Evolutionary conservation across 2,113 vertebrate species (phyloP).

Genomic region (Pardalotus punctatus): DNA sequence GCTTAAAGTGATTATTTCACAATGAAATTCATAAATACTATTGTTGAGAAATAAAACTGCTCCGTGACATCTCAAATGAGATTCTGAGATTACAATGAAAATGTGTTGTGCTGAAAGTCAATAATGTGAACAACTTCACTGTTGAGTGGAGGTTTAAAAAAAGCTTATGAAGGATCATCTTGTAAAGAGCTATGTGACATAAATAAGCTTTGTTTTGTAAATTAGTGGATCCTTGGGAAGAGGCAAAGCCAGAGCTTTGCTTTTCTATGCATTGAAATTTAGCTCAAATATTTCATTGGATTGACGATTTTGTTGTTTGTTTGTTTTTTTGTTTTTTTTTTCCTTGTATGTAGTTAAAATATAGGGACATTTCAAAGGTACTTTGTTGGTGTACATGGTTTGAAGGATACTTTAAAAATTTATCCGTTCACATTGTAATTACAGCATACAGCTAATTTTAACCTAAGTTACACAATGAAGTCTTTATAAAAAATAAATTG

Average conservation of each 20-base stretch:
- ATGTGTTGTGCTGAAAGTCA: not conserved
- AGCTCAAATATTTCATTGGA: not conserved
- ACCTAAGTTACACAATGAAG: not conserved
- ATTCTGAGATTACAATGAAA: not conserved
- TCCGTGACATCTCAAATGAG: not conserved
- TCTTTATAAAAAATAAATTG: not conserved
- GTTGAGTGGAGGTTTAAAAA: not conserved
- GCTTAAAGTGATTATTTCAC: not conserved
- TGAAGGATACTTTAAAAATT: not conserved
- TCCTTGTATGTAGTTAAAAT: not conserved
- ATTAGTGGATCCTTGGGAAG: not conserved
- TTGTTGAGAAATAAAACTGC: not conserved
- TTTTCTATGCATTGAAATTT: not conserved
- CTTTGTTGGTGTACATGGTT: not conserved
- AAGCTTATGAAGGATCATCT: not conserved
- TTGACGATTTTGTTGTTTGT: not conserved
- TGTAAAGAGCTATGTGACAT: not conserved
- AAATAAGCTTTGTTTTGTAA: not conserved
- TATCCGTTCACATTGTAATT: not conserved
- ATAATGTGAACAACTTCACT: not conserved
- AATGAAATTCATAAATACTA: not conserved
- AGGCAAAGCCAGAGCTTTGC: not conserved
- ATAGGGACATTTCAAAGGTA: not conserved
- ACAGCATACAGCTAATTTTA: not conserved
- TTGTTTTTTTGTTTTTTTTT: not conserved